Base-by-base conservation (phyloP, 2,113 vertebrate species). In the Solea solea region DNA sequence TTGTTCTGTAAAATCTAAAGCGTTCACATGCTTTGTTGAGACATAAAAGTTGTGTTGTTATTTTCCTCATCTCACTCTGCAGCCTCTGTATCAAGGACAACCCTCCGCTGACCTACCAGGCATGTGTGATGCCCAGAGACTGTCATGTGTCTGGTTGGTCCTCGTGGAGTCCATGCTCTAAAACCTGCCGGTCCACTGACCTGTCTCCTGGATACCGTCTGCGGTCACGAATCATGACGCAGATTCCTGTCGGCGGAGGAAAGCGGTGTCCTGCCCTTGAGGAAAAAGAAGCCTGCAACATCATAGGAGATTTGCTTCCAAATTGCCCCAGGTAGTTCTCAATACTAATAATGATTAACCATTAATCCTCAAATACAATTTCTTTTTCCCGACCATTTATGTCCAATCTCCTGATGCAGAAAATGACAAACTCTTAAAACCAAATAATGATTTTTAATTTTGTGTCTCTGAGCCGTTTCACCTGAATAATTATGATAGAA, bases 251-350 rank as follows among this genome's bases (percentile, higher is more conserved):
- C n/a, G 95, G 95, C 0, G 41, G 88, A 0, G 97, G 96, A 0
- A 87, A 73, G 53, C 88, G 61, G 1, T 99, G 98, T 62, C 94
- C 95, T 0, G 78, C 87, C 80, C 93, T 97, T 40, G 92, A 96
- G 16, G 94, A 98, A 88, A 97, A 94, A 62, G 97, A 98, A 62
- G 95, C 94, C 0, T 99, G 98, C 78, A 83, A 94, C 53, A 69
- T 81, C 1, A 93, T 92, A 54, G 94, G 90, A 58, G 94, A 95
- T 53, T 84, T 91, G 48, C 93, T 96, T 53, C 93, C 94, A 41
- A 91, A 88, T 12, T 99, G 98, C 79, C 96, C 96, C 61, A 96
- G 96, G 98, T 99, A 95, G 10, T 9, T 63, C 12, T 55, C n/a
- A 48, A 44, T 12, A 13, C 7, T 44, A 45, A 9, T 16, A 2